These are phyloP conservation scores for Halcyon smyrnensis DNA, from an alignment of 2,797 vertebrate genomes.

Conservation along the genomic window DNA sequence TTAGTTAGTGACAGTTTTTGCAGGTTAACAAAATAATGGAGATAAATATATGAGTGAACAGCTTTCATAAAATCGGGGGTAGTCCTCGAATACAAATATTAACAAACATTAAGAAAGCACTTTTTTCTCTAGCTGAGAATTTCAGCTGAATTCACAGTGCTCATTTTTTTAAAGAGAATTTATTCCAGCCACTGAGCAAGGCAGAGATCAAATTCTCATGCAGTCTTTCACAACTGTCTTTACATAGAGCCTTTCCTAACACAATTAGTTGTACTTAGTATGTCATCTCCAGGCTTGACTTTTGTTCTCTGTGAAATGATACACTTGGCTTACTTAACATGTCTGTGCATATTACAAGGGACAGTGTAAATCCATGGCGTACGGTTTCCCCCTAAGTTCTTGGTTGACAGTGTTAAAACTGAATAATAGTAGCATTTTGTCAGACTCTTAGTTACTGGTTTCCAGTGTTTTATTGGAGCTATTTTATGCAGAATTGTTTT, in stretches of 20 bases:
- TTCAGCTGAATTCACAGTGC: background rate
- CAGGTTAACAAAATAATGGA: background rate
- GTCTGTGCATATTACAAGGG: background rate
- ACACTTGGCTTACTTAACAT: background rate
- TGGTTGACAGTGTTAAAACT: background rate
- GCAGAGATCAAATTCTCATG: background rate
- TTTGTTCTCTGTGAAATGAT: background rate
- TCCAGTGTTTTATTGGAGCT: background rate
- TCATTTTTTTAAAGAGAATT: background rate
- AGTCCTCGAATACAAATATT: background rate
- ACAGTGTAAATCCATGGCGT: background rate
- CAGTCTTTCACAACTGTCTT: background rate
- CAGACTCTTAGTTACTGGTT: background rate
- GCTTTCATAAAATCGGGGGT: background rate
- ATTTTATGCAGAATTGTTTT: background rate
- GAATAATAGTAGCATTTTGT: background rate
- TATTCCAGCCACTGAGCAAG: background rate
- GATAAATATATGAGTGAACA: background rate
- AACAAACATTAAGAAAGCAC: background rate
- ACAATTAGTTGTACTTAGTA: background rate
- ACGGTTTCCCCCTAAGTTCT: background rate
- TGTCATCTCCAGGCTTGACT: background rate
- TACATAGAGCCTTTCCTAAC: background rate
- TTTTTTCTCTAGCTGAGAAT: background rate
- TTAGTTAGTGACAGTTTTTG: background rate